phyloP scores from a whole-genome alignment of 2,797 vertebrate genomes.

The Poeciliopsis presidionis region DNA sequence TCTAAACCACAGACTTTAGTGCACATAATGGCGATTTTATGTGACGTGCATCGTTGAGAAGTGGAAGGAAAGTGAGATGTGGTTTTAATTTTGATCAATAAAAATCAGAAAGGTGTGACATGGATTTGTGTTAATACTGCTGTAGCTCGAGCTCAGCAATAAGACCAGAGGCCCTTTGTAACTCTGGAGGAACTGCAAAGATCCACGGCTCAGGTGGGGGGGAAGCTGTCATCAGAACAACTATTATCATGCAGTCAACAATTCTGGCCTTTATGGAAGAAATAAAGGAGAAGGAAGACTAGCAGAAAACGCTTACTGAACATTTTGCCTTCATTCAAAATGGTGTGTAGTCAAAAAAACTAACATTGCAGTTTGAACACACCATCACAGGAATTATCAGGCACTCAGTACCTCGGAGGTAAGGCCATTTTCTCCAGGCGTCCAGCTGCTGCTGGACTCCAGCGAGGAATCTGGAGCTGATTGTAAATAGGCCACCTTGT shows the following conservation, averaged over 20 bases:
- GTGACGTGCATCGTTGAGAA: background rate
- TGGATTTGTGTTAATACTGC: background rate
- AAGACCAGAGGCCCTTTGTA: background rate
- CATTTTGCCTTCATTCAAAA: background rate
- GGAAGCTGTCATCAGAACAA: background rate
- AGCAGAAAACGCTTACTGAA: background rate
- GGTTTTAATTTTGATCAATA: background rate
- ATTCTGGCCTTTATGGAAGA: background rate
- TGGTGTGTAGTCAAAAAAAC: background rate
- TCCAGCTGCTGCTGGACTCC: background rate
- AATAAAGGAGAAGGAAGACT: background rate
- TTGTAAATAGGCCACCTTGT: constrained; percentile 8
- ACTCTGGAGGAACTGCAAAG: background rate
- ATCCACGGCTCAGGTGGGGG: background rate
- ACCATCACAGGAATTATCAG: background rate
- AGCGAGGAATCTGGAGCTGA: background rate
- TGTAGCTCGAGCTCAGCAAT: background rate
- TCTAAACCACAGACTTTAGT: background rate
- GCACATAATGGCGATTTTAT: too few species aligned
- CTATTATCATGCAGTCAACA: background rate
- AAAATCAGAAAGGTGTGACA: background rate
- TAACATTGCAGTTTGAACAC: background rate
- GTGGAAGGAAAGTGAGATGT: background rate
- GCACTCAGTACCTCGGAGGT: background rate
- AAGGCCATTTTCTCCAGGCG: background rate